Conservation (phyloP, 2,113 vertebrate genomes). For the Tringa solitaria region DNA sequence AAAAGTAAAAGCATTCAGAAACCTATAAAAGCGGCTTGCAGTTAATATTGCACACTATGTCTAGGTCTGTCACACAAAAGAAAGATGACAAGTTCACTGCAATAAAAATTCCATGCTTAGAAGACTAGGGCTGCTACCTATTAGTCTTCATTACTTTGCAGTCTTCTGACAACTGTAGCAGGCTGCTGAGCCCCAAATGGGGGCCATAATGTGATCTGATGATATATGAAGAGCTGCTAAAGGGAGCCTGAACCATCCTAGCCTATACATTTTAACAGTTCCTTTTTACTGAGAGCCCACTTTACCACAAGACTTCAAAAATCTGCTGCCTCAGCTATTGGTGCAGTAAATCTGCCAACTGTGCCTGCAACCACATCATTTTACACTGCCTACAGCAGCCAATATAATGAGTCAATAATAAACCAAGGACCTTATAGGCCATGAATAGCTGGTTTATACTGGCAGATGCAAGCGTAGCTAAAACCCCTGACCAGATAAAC, state of each 20-base stretch:
- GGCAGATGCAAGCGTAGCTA: constrained; percentile 67
- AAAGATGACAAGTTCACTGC: constrained; percentile 87
- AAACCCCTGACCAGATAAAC: constrained; percentile 72
- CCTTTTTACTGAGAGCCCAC: constrained; percentile 82
- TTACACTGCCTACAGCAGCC: constrained; percentile 80
- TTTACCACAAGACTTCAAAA: constrained; percentile 86
- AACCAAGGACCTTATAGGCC: constrained; percentile 75
- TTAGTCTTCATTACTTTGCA: constrained; percentile 95
- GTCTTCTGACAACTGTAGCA: constrained; percentile 89
- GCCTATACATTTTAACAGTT: constrained; percentile 85
- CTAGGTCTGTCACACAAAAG: constrained; percentile 85
- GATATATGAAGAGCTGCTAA: constrained; percentile 93
- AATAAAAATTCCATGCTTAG: constrained; percentile 91
- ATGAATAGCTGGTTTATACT: constrained; percentile 76
- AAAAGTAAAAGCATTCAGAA: constrained; percentile 78
- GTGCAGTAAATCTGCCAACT: constrained; percentile 84
- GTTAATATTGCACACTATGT: constrained; percentile 81
- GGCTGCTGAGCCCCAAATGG: constrained; percentile 90
- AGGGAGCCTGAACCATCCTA: constrained; percentile 85
- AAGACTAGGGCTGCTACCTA: constrained; percentile 84
- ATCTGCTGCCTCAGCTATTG: constrained; percentile 84
- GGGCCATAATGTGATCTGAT: constrained; percentile 91
- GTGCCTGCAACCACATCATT: constrained; percentile 79
- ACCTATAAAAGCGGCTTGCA: constrained; percentile 72
- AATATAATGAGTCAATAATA: constrained; percentile 85